These are phyloP conservation scores for Knipowitschia caucasica DNA, from an alignment of 2,797 vertebrate genomes.

Conservation along the genomic window DNA sequence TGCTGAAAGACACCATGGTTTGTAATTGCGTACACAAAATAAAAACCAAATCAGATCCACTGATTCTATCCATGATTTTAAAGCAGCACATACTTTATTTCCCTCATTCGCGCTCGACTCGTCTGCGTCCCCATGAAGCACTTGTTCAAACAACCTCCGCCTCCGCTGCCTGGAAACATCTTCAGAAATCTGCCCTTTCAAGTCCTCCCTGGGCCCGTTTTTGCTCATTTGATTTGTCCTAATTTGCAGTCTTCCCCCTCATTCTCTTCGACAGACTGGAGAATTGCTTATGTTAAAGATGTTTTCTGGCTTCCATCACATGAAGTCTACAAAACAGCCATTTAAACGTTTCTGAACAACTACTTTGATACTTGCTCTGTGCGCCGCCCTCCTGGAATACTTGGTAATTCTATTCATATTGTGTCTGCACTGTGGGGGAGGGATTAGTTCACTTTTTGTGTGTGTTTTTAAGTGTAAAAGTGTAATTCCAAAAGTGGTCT, in stretches of 20 bases:
- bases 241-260: slow-evolving; percentile 33
- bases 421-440: neutral
- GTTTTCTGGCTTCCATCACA: slow-evolving; percentile 43
- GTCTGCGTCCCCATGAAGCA: neutral
- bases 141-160: slow-evolving; percentile 2
- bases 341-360: slow-evolving; percentile 60
- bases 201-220: neutral
- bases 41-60: no score
- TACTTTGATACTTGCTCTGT: slow-evolving; percentile 40
- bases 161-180: neutral
- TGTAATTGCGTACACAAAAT: no score
- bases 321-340: slow-evolving; percentile 49
- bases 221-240: slow-evolving; percentile 24
- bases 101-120: neutral
- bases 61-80: no score
- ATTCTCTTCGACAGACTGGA: slow-evolving; percentile 36
- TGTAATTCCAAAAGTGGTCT: no score
- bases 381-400: slow-evolving; percentile 22
- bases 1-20: no score
- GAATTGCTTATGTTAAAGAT: slow-evolving; percentile 43
- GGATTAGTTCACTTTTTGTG: neutral
- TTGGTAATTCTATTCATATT: neutral
- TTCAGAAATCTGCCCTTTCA: slow-evolving; percentile 21
- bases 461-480: no score
- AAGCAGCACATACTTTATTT: neutral